Evolutionary conservation across 2,797 vertebrate species (phyloP), one percentile per base, ranked within the genome.

Genomic region (Pipistrellus pygmaeus): DNA sequence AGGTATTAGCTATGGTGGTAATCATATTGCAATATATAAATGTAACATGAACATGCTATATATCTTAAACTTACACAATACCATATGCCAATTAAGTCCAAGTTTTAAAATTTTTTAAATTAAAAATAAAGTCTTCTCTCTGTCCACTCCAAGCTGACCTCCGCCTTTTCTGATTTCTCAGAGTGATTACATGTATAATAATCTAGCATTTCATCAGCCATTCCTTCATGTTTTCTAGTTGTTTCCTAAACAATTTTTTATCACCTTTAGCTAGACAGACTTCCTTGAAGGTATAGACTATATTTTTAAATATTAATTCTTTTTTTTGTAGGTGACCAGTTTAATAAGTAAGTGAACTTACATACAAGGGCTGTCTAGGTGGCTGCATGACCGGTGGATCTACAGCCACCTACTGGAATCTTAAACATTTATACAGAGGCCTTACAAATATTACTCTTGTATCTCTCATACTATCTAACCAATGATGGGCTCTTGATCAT

Each of bases 191-290:
- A 75, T 4, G 8, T 88, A 10, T 53, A 78, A 35, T 15, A 90
- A 93, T 89, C 57, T 48, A 95, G 35, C 41, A 85, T 69, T 85
- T 93, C 55, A 90, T 38, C 27, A 88, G 41, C 13, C 27, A 60
- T 85, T 69, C 44, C 35, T 81, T 95, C 62, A 83, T 78, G 15
- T 55, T 86, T 83, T 88, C 82, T 94, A 75, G 83, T 53, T 80
- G 35, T 87, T 93, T 60, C 60, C 60, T 88, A 81, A 90, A 83
- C 2, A 91, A 76, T 55, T 85, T 44, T 64, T 64, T 76, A 89
- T 82, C 60, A 80, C 10, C 68, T 44, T 85, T 76, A 92, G 64
- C 32, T 46, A 62, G 17, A 88, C 21, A 41, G 17, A 41, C 53
- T 57, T 95, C 30, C 64, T 91, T 83, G 57, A 82, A 87, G 35